Base-by-base conservation (phyloP, 1,140 invertebrate species). In the Carcinoscorpius rotundicauda region DNA sequence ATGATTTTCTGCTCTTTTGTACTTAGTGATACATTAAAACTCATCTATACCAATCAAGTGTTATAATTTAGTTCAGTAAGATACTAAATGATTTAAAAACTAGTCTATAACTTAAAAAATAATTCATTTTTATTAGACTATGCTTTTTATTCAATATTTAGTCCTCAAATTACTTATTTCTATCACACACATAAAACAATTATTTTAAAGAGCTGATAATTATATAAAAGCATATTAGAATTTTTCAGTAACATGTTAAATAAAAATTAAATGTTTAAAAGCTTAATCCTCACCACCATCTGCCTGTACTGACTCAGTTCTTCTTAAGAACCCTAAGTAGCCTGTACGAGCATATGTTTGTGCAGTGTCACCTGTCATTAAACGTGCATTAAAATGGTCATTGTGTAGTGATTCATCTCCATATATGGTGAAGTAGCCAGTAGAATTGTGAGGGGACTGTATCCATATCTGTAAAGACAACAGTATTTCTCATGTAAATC, bases 311-410 rank as follows among this genome's bases (percentile, higher is more conserved):
- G 90, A 85, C 79, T 98, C 94, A 0, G 97, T 99, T 69, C 97
- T 83, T 64, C 96, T 79, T 58, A 99, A 80, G 77, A 99, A 99
- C 48, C 97, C 97, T 6, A 99, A 83, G 77, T 97, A 99, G 0
- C 97, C 97, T 0, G 97, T 99, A 51, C 97, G 82, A 3, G 97
- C 97, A 75, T 98, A 99, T 4, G 91, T 84, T 71, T 97, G 93
- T 4, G 87, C 86, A 0, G 92, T 97, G 71, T 91, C 95, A 1
- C 97, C 97, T 0, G 95, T 99, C 0, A 97, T 96, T 49, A 99
- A 79, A 65, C 88, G 85, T 3, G 95, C 93, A 78, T 92, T 96
- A 72, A 99, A 99, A 75, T 99, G 96, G 76, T 99, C 96, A 58
- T 75, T 76, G 72, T 95, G 91, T 72, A 93, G 90, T 64, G 85